These are phyloP conservation scores for Myopa testacea DNA, from an alignment of 2,888 invertebrate genomes.

Conservation along the genomic window DNA sequence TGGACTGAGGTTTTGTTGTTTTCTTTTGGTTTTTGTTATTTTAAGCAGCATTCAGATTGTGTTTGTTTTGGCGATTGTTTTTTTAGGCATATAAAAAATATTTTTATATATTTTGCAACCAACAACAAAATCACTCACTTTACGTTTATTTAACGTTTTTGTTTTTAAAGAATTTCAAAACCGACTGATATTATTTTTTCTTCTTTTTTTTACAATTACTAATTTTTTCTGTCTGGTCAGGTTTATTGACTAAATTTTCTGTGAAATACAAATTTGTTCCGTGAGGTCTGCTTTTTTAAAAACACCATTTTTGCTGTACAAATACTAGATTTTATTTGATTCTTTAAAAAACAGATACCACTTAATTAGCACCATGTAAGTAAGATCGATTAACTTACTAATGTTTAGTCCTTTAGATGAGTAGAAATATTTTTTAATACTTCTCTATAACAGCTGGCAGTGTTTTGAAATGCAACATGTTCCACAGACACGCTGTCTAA, in stretches of 20 bases:
- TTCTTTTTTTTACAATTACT: neutral
- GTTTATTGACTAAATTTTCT: no score
- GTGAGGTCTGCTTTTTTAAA: neutral
- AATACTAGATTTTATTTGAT: no score
- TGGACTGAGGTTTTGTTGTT: neutral
- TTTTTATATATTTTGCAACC: constrained; percentile 5
- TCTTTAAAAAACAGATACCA: no score
- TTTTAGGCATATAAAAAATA: constrained; percentile 21
- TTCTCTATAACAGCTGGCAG: constrained; percentile 8
- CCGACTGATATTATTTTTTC: neutral
- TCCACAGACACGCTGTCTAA: neutral
- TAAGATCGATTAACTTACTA: no score
- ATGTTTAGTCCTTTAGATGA: no score
- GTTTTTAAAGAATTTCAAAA: neutral
- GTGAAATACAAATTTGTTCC: neutral
- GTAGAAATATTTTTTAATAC: no score
- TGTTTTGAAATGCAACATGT: constrained; percentile 27
- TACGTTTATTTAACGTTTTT: neutral
- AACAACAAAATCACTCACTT: neutral
- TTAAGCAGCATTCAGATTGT: neutral
- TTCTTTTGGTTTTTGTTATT: constrained; percentile 1
- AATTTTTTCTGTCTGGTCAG: no score
- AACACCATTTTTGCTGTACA: neutral
- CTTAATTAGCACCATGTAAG: no score
- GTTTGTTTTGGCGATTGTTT: neutral